phyloP scores from a whole-genome alignment of 2,113 vertebrate genomes.

The Trochalopteron elliotii region DNA sequence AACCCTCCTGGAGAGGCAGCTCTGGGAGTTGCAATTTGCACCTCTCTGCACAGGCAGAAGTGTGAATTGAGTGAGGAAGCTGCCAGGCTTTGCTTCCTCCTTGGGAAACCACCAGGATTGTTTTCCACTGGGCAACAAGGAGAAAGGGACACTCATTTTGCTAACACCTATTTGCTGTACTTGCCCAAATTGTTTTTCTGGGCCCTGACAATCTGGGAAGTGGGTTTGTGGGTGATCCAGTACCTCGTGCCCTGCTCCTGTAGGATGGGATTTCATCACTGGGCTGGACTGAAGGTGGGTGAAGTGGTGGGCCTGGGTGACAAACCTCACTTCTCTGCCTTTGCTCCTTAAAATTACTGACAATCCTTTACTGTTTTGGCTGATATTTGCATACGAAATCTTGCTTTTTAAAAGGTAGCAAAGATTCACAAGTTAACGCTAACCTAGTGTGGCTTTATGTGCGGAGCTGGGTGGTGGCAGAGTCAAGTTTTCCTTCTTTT shows the following conservation, averaged over 20 bases:
- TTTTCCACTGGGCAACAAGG: background rate
- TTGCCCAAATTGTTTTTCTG: background rate
- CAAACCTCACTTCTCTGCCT: background rate
- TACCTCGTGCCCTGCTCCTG: background rate
- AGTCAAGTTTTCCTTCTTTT: background rate
- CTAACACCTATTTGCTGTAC: fast-evolving
- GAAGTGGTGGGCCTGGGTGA: background rate
- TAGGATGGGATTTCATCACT: fast-evolving
- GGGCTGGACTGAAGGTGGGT: background rate
- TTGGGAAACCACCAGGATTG: background rate
- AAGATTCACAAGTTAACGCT: background rate
- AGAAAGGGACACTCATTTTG: background rate
- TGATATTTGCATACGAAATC: background rate
- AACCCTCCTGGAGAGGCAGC: background rate
- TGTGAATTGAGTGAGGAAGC: background rate
- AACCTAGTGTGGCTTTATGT: background rate
- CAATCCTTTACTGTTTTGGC: background rate
- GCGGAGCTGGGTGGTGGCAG: background rate
- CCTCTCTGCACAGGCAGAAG: background rate
- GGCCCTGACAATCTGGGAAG: background rate
- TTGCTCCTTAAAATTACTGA: background rate
- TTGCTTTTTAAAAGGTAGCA: background rate
- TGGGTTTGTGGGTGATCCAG: background rate
- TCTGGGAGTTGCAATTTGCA: slow-evolving; percentile 14
- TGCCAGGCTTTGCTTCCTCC: background rate